Conservation (phyloP, 2,888 invertebrate genomes). For the Andrena haemorrhoa region DNA sequence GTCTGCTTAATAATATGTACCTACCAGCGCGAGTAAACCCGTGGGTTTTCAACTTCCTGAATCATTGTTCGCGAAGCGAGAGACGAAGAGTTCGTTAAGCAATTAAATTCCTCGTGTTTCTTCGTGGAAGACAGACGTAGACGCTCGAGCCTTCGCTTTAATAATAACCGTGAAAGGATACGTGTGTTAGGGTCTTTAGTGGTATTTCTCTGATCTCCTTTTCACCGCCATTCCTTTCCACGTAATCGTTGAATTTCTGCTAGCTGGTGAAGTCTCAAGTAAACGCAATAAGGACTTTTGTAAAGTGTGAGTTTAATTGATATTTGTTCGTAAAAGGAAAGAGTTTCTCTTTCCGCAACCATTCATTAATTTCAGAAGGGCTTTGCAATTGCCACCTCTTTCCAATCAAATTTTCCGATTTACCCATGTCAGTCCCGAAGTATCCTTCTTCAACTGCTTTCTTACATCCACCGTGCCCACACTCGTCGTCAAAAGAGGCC, state of each 20-base stretch:
- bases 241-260: neutral
- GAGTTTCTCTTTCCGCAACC: too few relatives aligned
- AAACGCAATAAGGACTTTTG: neutral
- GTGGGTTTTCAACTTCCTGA: neutral
- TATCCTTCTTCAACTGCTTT: neutral
- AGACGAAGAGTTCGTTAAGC: conserved; percentile 1
- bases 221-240: neutral
- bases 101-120: conserved; percentile 4
- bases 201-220: conserved; percentile 9
- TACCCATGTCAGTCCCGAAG: too few relatives aligned
- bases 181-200: neutral
- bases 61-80: neutral
- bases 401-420: too few relatives aligned
- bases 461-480: neutral
- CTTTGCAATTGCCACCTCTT: too few relatives aligned
- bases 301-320: neutral
- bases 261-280: neutral
- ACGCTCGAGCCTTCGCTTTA: neutral
- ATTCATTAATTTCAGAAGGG: too few relatives aligned
- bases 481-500: neutral
- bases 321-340: too few relatives aligned
- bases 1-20: neutral
- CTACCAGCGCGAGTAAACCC: neutral
- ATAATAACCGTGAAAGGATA: neutral
- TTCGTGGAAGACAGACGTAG: neutral